Conservation (phyloP, 1,140 invertebrate genomes). For the Caenorhabditis briggsae region DNA sequence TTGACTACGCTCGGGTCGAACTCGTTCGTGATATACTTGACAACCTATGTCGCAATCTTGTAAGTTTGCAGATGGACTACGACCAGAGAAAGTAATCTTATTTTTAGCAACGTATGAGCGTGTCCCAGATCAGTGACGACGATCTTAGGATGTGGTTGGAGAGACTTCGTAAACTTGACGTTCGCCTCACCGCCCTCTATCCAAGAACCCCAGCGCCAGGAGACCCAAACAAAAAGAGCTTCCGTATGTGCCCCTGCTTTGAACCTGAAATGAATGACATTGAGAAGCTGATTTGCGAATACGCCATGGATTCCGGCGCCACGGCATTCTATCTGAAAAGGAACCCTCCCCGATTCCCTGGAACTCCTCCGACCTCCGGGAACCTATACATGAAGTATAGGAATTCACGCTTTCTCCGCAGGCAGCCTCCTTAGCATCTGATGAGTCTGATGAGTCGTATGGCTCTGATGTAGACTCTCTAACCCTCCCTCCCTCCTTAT, state of each 20-base stretch:
- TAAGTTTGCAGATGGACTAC: neutral
- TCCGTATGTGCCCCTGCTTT: conserved; percentile 32
- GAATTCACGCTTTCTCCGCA: too few species aligned
- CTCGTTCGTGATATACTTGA: neutral
- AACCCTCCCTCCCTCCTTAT: too few species aligned
- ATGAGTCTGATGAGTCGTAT: too few species aligned
- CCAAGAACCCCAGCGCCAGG: conserved; percentile 15
- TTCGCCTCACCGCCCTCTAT: conserved; percentile 4
- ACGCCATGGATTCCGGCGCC: neutral
- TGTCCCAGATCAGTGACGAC: neutral
- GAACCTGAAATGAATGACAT: conserved; percentile 25
- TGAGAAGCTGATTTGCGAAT: neutral
- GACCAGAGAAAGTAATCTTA: neutral
- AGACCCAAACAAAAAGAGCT: conserved; percentile 39
- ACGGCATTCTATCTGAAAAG: too few species aligned
- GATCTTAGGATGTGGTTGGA: neutral
- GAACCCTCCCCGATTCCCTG: too few species aligned
- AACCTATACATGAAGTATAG: too few species aligned
- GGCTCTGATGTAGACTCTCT: too few species aligned
- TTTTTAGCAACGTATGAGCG: neutral
- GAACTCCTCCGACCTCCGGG: too few species aligned
- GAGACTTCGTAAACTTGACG: neutral
- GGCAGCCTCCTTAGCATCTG: too few species aligned
- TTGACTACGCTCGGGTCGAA: conserved; percentile 10
- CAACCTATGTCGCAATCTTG: neutral